Percentiles rank a stretch among this genome's conserved stretches.
These are phyloP conservation scores for Tychaedon coryphoeus DNA, from an alignment of 2,113 vertebrate genomes.

Conservation along the genomic window DNA sequence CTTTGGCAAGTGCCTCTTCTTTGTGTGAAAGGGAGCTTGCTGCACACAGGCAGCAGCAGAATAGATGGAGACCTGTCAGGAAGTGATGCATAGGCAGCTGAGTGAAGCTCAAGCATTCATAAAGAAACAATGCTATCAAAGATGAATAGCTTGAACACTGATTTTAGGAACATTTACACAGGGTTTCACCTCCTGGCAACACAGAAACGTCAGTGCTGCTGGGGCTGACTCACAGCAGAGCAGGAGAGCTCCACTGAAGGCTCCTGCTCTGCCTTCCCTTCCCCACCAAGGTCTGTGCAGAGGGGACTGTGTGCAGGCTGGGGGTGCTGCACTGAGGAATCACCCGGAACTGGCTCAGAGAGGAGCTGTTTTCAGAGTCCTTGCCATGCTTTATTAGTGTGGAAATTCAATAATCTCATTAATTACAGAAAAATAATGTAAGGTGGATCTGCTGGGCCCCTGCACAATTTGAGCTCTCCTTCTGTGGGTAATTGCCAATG, in stretches of 20 bases:
- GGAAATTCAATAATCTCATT: slow-evolving; percentile 75
- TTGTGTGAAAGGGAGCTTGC: not conserved
- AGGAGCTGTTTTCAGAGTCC: slow-evolving; percentile 63
- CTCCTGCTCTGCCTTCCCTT: not conserved
- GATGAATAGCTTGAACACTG: slow-evolving; percentile 73
- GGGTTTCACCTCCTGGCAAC: slow-evolving; percentile 68
- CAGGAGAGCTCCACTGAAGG: slow-evolving; percentile 21
- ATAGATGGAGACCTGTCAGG: slow-evolving; percentile 69
- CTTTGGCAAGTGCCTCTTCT: not conserved
- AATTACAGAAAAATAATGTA: slow-evolving; percentile 73
- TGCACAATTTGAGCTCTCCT: slow-evolving; percentile 71
- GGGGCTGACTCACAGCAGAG: slow-evolving; percentile 45
- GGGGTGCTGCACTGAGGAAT: not conserved
- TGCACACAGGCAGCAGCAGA: slow-evolving; percentile 19
- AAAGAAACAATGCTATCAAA: slow-evolving; percentile 72
- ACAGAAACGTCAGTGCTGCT: slow-evolving; percentile 53
- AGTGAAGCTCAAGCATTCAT: slow-evolving; percentile 66
- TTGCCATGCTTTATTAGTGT: slow-evolving; percentile 60
- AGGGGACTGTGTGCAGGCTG: not conserved
- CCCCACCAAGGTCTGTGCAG: not conserved
- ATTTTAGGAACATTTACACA: slow-evolving; percentile 72
- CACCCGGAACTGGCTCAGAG: slow-evolving; percentile 33
- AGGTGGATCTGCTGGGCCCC: slow-evolving; percentile 67
- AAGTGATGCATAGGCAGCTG: slow-evolving; percentile 65
- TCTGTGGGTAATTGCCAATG: slow-evolving; percentile 75